phyloP scores from a whole-genome alignment of 1,140 invertebrate genomes.

The Hydropsyche tenuis region DNA sequence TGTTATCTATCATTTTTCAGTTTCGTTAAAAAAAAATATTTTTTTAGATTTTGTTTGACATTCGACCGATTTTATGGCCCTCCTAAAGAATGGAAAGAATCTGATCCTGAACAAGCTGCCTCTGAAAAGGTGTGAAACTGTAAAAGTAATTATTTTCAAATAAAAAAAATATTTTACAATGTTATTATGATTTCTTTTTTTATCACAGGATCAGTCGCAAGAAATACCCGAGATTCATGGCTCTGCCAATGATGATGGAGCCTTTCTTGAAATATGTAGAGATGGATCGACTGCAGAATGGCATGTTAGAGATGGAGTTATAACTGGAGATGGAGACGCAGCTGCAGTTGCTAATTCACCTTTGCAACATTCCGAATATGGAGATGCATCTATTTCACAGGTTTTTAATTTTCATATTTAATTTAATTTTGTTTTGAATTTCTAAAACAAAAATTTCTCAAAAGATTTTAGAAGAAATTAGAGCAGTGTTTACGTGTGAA shows the following conservation, averaged over 20 bases:
- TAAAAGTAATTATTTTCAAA: too few species aligned
- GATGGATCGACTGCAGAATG: constrained; percentile 65
- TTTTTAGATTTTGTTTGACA: constrained; percentile 78
- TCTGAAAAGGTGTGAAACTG: constrained; percentile 32
- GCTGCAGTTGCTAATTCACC: constrained; percentile 52
- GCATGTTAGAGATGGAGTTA: constrained; percentile 61
- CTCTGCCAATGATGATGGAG: constrained; percentile 51
- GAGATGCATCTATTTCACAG: background rate
- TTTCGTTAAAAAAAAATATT: constrained; percentile 1
- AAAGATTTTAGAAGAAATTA: constrained; percentile 72
- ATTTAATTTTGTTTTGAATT: background rate
- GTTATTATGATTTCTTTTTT: too few species aligned
- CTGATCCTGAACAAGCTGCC: constrained; percentile 21
- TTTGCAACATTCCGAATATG: constrained; percentile 27
- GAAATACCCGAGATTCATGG: background rate
- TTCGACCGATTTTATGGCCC: constrained; percentile 71
- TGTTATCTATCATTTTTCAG: background rate
- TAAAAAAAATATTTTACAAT: too few species aligned
- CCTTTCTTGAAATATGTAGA: constrained; percentile 63
- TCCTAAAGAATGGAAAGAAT: constrained; percentile 39
- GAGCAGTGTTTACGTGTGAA: constrained; percentile 80
- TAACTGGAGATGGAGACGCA: constrained; percentile 53
- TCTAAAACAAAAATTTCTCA: background rate
- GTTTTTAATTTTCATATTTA: background rate
- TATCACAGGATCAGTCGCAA: background rate